Evolutionary conservation across 2,888 invertebrate species (phyloP).

Genomic region (Pecten maximus): DNA sequence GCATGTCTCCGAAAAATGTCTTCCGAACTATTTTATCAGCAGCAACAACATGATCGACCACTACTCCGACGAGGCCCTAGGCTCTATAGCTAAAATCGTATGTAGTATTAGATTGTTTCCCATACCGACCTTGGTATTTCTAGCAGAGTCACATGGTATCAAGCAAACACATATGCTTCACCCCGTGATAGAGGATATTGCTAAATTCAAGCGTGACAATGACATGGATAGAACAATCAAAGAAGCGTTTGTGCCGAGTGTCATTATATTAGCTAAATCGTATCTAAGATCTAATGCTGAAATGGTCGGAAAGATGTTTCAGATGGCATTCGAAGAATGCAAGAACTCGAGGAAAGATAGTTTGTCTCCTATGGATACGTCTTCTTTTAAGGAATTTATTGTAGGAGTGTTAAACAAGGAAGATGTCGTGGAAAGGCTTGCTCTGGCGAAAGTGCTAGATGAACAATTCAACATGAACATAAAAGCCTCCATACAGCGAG

Average conservation of each 20-base stretch:
- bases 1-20: constrained; percentile 43
- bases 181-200: constrained; percentile 50
- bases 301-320: constrained; percentile 47
- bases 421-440: background rate
- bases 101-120: constrained; percentile 40
- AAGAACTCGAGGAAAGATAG: background rate
- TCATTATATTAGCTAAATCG: constrained; percentile 52
- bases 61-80: constrained; percentile 3
- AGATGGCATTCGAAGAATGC: constrained; percentile 52
- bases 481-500: background rate
- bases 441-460: background rate
- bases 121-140: constrained; percentile 49
- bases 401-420: background rate
- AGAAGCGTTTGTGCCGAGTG: constrained; percentile 54
- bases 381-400: constrained; percentile 37
- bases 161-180: constrained; percentile 38
- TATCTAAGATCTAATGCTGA: constrained; percentile 33
- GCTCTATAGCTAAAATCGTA: background rate
- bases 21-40: constrained; percentile 60
- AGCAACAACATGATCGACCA: constrained; percentile 58
- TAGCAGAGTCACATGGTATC: constrained; percentile 40
- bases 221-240: constrained; percentile 44
- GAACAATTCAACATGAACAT: background rate
- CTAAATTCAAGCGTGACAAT: constrained; percentile 42
- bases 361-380: background rate